Evolutionary conservation across 1,140 invertebrate species (phyloP).

Genomic region (Halotydeus destructor): DNA sequence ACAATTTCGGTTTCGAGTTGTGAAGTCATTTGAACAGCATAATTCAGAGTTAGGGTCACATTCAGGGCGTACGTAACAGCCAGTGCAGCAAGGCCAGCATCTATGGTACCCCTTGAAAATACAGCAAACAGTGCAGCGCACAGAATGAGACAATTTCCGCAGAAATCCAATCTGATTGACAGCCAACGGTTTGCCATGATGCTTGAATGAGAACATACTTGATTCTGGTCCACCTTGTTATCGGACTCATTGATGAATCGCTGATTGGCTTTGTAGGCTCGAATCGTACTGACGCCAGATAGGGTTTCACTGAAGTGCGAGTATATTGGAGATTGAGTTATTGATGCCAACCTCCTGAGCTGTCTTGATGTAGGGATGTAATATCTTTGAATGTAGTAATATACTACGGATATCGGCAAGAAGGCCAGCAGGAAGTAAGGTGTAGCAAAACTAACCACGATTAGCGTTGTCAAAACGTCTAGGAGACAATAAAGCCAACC

Average conservation of each 20-base stretch:
- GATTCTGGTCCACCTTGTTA: conserved; percentile 61
- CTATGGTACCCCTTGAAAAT: conserved; percentile 37
- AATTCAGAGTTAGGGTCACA: conserved; percentile 82
- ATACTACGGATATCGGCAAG: conserved; percentile 32
- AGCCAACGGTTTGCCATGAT: conserved; percentile 74
- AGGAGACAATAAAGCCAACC: conserved; percentile 21
- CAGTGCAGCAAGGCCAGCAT: conserved; percentile 59
- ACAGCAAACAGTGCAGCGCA: conserved; percentile 72
- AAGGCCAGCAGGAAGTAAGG: conserved; percentile 32
- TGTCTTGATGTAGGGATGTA: conserved; percentile 31
- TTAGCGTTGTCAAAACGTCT: conserved; percentile 28
- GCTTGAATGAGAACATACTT: conserved; percentile 65
- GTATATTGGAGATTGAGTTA: conserved; percentile 32
- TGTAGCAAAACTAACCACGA: conserved; percentile 32
- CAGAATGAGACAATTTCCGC: conserved; percentile 75
- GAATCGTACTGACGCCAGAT: conserved; percentile 31
- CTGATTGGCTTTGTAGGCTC: conserved; percentile 30
- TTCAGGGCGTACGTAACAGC: conserved; percentile 73
- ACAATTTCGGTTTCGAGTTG: conserved; percentile 96
- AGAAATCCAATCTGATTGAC: conserved; percentile 68
- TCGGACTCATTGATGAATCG: conserved; percentile 50
- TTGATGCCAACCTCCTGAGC: conserved; percentile 32
- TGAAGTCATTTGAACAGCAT: conserved; percentile 86
- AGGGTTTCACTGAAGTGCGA: conserved; percentile 35
- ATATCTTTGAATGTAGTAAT: conserved; percentile 31